These are phyloP conservation scores for Notolabrus celidotus DNA, from an alignment of 2,797 vertebrate genomes.

Conservation along the genomic window DNA sequence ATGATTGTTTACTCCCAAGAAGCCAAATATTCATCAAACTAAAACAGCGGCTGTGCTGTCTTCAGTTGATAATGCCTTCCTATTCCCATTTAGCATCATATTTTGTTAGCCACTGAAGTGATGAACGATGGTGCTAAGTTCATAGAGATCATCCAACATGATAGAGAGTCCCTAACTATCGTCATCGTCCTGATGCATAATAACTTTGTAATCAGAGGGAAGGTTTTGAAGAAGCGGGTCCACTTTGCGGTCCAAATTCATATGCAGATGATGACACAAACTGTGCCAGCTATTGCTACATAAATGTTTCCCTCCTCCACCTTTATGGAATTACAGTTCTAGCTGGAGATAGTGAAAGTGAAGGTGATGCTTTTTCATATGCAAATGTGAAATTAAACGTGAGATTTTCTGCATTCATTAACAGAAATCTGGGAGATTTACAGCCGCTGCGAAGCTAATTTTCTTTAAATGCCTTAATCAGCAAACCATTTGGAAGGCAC, in stretches of 20 bases:
- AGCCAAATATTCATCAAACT: slow-evolving; percentile 78
- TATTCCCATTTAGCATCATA: slow-evolving; percentile 62
- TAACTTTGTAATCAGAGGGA: slow-evolving; percentile 60
- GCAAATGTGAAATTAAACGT: slow-evolving; percentile 65
- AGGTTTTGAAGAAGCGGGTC: slow-evolving; percentile 25
- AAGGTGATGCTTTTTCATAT: slow-evolving; percentile 73
- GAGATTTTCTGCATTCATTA: slow-evolving; percentile 65
- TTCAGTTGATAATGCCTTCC: slow-evolving; percentile 64
- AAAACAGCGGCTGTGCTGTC: slow-evolving; percentile 58
- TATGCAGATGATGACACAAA: slow-evolving; percentile 60
- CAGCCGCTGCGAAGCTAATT: slow-evolving; percentile 62
- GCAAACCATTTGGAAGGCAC: slow-evolving; percentile 57
- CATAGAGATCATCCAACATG: slow-evolving; percentile 51
- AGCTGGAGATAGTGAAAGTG: slow-evolving; percentile 49
- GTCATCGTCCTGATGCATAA: slow-evolving; percentile 30
- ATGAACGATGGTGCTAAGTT: slow-evolving; percentile 59
- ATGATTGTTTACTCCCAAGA: slow-evolving; percentile 78
- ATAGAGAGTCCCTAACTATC: slow-evolving; percentile 31
- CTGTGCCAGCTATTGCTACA: slow-evolving; percentile 27
- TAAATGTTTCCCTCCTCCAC: slow-evolving; percentile 41
- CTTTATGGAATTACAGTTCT: slow-evolving; percentile 52
- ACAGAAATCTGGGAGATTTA: slow-evolving; percentile 62
- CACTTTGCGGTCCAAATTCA: slow-evolving; percentile 45
- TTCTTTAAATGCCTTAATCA: slow-evolving; percentile 75
- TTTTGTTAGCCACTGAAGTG: slow-evolving; percentile 53